Percentiles rank a stretch among this genome's conserved stretches.
phyloP scores from a whole-genome alignment of 2,113 vertebrate genomes.

The Trichomycterus rosablanca region DNA sequence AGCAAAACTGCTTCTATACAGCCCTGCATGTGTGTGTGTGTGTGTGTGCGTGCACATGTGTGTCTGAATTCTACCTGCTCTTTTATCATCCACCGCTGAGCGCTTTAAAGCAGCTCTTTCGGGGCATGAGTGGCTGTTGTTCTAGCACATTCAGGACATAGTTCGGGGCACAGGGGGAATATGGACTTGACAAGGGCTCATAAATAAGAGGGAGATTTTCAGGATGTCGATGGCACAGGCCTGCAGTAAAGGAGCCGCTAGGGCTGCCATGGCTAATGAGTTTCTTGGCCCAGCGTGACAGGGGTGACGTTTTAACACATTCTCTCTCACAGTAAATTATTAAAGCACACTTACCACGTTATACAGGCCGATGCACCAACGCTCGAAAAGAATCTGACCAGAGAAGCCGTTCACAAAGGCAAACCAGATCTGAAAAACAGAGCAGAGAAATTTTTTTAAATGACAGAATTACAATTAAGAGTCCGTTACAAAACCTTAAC shows the following conservation, averaged over 20 bases:
- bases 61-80: constrained; percentile 49
- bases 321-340: constrained; percentile 41
- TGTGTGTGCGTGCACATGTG: constrained; percentile 15
- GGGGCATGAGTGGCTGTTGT: constrained; percentile 56
- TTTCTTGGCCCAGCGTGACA: constrained; percentile 44
- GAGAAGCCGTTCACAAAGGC: constrained; percentile 98
- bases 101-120: constrained; percentile 52
- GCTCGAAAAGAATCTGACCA: constrained; percentile 96
- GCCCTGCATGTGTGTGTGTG: constrained; percentile 14
- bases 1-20: constrained; percentile 32
- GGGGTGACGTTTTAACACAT: constrained; percentile 36
- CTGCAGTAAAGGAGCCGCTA: constrained; percentile 51
- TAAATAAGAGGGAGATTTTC: constrained; percentile 64
- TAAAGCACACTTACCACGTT: constrained; percentile 85
- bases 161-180: constrained; percentile 60
- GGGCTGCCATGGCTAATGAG: constrained; percentile 48
- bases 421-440: constrained; percentile 89
- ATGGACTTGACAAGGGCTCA: constrained; percentile 60
- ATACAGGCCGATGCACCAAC: constrained; percentile 98
- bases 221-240: constrained; percentile 60
- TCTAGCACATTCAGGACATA: constrained; percentile 64
- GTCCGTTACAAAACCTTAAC: too few species aligned
- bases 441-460: constrained; percentile 16
- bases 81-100: constrained; percentile 53
- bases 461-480: too few species aligned